phyloP scores from a whole-genome alignment of 2,888 invertebrate species.

The Tachina lurida region DNA sequence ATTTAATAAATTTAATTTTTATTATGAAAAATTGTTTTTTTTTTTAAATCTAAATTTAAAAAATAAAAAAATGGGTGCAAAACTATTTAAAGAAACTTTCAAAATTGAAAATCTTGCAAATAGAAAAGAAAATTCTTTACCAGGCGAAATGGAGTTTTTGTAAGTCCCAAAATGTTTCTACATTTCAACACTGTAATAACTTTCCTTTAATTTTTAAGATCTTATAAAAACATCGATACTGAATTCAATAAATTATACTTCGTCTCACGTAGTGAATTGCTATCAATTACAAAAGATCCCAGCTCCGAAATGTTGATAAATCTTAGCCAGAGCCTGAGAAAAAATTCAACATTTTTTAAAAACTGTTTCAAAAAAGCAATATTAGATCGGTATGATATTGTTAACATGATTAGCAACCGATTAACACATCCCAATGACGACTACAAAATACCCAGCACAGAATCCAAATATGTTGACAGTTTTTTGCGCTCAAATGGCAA shows the following conservation, averaged over 20 bases:
- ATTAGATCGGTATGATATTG: constrained; percentile 14
- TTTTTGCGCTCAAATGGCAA: background rate
- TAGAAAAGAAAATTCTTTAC: background rate
- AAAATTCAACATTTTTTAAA: constrained; percentile 39
- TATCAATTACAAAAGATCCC: constrained; percentile 30
- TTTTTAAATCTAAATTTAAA: background rate
- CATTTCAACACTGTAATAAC: background rate
- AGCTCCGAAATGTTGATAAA: constrained; percentile 19
- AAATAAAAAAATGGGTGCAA: constrained; percentile 33
- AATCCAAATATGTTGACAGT: constrained; percentile 26
- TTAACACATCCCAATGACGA: background rate
- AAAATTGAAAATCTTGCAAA: background rate
- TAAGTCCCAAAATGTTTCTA: background rate
- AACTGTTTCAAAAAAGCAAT: constrained; percentile 34
- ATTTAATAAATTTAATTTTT: background rate
- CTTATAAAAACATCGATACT: background rate
- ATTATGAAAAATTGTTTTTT: background rate
- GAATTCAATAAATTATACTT: constrained; percentile 54
- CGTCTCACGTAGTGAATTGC: constrained; percentile 9
- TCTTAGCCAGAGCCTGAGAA: constrained; percentile 6
- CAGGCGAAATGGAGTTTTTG: constrained; percentile 9
- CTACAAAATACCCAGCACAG: constrained; percentile 29
- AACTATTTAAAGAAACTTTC: constrained; percentile 5
- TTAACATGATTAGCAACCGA: constrained; percentile 38
- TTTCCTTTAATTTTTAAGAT: background rate